These are phyloP conservation scores for Aplodontia rufa DNA, from an alignment of 2,113 vertebrate genomes.

Conservation along the genomic window DNA sequence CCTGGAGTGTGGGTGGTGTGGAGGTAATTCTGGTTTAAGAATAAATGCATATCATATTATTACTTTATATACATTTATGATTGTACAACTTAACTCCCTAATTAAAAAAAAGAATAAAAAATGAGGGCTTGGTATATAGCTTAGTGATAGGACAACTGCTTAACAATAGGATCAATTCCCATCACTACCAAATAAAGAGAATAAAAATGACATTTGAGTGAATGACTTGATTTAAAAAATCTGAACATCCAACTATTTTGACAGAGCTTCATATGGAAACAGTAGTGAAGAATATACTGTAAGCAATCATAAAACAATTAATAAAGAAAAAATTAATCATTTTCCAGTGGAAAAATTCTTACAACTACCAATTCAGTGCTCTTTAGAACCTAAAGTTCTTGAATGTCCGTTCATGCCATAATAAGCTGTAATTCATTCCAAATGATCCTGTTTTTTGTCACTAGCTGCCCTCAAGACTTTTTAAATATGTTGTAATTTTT, in stretches of 20 bases:
- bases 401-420: conserved; percentile 39
- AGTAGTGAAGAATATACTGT: conserved; percentile 9
- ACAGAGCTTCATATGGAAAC: neutral
- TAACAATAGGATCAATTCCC: neutral
- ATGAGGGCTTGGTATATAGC: neutral
- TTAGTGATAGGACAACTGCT: neutral
- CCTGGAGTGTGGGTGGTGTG: no score
- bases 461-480: conserved; percentile 60
- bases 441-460: conserved; percentile 63
- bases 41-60: no score
- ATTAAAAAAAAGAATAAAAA: neutral
- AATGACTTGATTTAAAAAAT: conserved; percentile 45
- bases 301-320: conserved; percentile 18
- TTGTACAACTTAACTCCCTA: no score
- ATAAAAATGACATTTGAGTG: neutral
- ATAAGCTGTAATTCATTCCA: conserved; percentile 68
- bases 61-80: no score
- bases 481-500: conserved; percentile 57
- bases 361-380: conserved; percentile 12
- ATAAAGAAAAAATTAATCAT: neutral
- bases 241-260: conserved; percentile 5
- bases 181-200: neutral
- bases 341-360: neutral
- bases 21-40: no score
- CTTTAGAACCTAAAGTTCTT: conserved; percentile 40